Evolutionary conservation across 2,113 vertebrate genomes (phyloP), one percentile per base, ranked within the genome.

Genomic region (Callospermophilus lateralis): DNA sequence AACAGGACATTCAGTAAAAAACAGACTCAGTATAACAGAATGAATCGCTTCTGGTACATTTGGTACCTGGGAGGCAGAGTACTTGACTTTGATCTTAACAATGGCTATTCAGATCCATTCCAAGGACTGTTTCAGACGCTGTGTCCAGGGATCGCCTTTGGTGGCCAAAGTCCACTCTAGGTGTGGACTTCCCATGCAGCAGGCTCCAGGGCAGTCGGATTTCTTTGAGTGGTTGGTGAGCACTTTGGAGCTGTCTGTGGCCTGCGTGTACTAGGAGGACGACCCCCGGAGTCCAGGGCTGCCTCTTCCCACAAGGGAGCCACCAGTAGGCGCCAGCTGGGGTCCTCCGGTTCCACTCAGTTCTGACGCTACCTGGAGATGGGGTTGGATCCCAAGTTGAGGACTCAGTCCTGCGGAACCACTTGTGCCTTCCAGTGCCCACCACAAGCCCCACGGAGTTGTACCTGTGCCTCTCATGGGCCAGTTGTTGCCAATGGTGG

Each of bases 401-500:
- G 15, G 51, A 8, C 12, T 80, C 51, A 11, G 51, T 17, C 65
- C 24, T 61, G 58, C 26, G 24, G 26, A 10, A 63, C 61, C 61
- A 11, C 61, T 1, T 28, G 8, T 28, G 26, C 61, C 24, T 63
- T 63, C 55, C 24, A 26, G 9, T 1, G 61, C 61, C 58, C 24
- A 28, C 7, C 13, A 3, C 34, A 16, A 55, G n/a, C 13, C 63
- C 58, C 45, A n/a, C 32, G 12, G 5, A 34, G 32, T 3, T 16
- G 55, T 58, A 26, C 22, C 63, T 45, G 28, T 70, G 48, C 28
- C 30, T n/a, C 10, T 70, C 58, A 3, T 2, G 58, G 48, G 20
- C 13, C 20, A n/a, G 5, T 17, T 34, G 3, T 6, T 26, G 24
- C 61, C 61, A 3, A 1, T 10, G 11, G 37, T 1, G 0, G 13